A percentile compares a stretch with the other conserved stretches of the same genome.
These are phyloP conservation scores for Typhlichthys subterraneus DNA, from an alignment of 2,797 vertebrate species.

Conservation along the genomic window DNA sequence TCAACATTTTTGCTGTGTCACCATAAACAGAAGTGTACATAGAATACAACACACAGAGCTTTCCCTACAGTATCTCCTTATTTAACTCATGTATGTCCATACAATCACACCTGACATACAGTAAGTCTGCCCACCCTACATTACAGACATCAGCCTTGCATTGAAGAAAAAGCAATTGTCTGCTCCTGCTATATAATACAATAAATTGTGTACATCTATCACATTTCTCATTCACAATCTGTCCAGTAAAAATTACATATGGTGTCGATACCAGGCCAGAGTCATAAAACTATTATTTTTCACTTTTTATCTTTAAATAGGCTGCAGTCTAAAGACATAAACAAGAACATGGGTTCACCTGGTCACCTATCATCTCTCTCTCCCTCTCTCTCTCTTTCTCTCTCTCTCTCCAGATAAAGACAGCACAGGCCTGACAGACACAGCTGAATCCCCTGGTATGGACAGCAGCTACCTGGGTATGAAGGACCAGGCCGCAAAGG, in stretches of 20 bases:
- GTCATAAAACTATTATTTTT: not conserved
- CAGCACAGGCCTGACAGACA: slow-evolving; percentile 84
- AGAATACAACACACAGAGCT: no score
- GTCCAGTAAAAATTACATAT: slow-evolving; percentile 8
- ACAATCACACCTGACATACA: slow-evolving; percentile 30
- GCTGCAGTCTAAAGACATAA: no score
- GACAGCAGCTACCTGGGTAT: slow-evolving; percentile 90
- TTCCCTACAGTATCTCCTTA: no score
- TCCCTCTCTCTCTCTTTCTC: slow-evolving; percentile 9
- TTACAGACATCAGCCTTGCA: slow-evolving; percentile 6
- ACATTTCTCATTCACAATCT: slow-evolving; percentile 11
- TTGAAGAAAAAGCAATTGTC: not conserved
- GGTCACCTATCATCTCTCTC: not conserved
- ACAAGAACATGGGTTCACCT: no score
- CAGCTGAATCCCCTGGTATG: slow-evolving; percentile 89
- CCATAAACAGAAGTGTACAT: no score
- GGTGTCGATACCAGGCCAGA: not conserved
- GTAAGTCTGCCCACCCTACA: slow-evolving; percentile 32
- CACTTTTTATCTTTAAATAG: not conserved
- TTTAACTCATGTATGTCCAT: no score
- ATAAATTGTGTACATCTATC: slow-evolving; percentile 15
- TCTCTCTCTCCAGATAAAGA: slow-evolving; percentile 85
- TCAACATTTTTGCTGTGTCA: no score
- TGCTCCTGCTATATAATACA: slow-evolving; percentile 9
- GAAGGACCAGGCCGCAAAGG: slow-evolving; percentile 89